These are phyloP conservation scores for Drosophila aff. DNA, from an alignment of 1,140 invertebrate genomes.

Conservation along the genomic window DNA sequence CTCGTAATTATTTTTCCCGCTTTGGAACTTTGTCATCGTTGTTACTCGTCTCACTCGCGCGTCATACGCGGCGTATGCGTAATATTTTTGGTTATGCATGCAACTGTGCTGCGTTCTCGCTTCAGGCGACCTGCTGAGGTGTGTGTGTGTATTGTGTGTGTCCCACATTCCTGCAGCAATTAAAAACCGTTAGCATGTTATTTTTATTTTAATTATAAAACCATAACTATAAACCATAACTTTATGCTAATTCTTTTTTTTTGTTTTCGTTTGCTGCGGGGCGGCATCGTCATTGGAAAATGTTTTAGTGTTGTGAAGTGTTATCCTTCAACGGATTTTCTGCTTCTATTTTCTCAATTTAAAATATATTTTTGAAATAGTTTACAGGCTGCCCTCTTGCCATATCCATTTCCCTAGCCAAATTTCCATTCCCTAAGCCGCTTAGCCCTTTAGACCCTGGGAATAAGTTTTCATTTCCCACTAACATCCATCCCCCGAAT, in stretches of 20 bases:
- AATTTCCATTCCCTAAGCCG: slow-evolving; percentile 24
- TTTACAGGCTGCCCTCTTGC: background rate
- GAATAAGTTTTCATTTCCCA: slow-evolving; percentile 3
- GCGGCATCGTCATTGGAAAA: background rate
- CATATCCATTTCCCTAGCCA: slow-evolving; percentile 1
- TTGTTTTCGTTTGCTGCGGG: slow-evolving; percentile 17
- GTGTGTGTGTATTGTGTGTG: slow-evolving; percentile 35
- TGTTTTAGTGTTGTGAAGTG: background rate
- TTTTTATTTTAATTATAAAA: slow-evolving; percentile 74
- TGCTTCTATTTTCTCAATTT: background rate
- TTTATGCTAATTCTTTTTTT: slow-evolving; percentile 54
- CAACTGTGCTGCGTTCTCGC: slow-evolving; percentile 34
- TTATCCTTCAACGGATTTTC: background rate
- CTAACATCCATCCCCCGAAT: slow-evolving; percentile 1
- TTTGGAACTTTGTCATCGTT: slow-evolving; percentile 61
- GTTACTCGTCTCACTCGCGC: slow-evolving; percentile 19
- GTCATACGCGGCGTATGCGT: slow-evolving; percentile 67
- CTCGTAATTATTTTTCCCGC: slow-evolving; percentile 64
- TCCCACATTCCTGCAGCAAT: slow-evolving; percentile 61
- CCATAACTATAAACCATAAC: slow-evolving; percentile 64
- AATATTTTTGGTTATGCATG: slow-evolving; percentile 71
- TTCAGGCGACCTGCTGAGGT: slow-evolving; percentile 20
- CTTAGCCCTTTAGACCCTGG: slow-evolving; percentile 18
- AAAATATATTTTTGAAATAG: background rate
- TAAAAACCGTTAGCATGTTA: slow-evolving; percentile 52